phyloP scores from a whole-genome alignment of 2,888 invertebrate species.

The Polydesmus complanatus region DNA sequence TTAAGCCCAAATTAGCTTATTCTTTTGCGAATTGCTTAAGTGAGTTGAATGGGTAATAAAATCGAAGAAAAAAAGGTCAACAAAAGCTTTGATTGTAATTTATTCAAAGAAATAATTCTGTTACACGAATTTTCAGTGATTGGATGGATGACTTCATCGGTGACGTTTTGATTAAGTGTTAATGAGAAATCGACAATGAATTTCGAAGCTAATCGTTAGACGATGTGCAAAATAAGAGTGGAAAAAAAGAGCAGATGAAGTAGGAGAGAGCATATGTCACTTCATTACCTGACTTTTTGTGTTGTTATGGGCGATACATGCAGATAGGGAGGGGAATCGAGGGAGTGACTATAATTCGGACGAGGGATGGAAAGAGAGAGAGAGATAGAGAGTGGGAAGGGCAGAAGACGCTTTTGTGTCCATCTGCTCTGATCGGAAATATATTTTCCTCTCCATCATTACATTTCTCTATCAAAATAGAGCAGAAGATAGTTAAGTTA shows the following conservation, averaged over 20 bases:
- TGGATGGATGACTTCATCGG: no score
- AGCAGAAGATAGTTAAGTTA: background rate
- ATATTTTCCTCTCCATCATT: background rate
- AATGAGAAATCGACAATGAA: background rate
- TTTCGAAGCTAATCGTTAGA: background rate
- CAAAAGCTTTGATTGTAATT: no score
- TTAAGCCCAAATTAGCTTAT: no score
- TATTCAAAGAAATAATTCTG: no score
- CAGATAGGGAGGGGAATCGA: background rate
- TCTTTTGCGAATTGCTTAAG: no score
- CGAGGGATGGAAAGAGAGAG: background rate
- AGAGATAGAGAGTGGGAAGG: background rate
- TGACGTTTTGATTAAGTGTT: no score
- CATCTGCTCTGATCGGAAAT: background rate
- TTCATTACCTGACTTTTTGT: background rate
- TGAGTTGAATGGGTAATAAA: no score
- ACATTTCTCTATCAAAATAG: background rate
- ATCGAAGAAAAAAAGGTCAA: no score
- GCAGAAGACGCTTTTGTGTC: background rate
- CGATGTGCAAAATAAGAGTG: background rate
- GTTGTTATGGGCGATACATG: background rate
- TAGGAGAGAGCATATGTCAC: background rate
- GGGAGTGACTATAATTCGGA: background rate
- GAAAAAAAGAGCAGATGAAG: background rate
- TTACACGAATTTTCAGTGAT: no score